A percentile compares a stretch with the other conserved stretches of the same genome.
Evolutionary conservation across 2,888 invertebrate genomes (phyloP).

Genomic region (Epinotia demarniana): DNA sequence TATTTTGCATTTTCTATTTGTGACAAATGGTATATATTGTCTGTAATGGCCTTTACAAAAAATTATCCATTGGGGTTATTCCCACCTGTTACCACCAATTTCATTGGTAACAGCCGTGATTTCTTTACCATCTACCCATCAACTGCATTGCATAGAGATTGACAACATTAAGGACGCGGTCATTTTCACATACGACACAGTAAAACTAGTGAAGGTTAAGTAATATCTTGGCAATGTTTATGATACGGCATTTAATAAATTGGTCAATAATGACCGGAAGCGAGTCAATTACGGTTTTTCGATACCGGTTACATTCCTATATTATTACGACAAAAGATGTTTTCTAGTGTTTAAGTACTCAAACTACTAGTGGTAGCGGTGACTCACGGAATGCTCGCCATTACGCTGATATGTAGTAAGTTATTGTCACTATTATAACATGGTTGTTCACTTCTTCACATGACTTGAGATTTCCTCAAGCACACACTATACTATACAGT

Average conservation of each 20-base stretch:
- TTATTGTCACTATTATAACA: conserved; percentile 37
- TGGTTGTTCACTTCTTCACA: neutral
- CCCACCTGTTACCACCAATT: too few species aligned
- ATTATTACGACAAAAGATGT: neutral
- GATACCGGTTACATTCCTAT: neutral
- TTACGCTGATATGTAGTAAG: conserved; percentile 31
- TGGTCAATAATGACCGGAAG: neutral
- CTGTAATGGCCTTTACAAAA: too few species aligned
- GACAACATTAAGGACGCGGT: neutral
- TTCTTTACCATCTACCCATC: too few species aligned
- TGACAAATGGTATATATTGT: too few species aligned
- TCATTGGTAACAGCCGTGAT: too few species aligned
- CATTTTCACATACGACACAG: conserved; percentile 13
- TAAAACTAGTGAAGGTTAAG: conserved; percentile 7
- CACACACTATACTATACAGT: neutral
- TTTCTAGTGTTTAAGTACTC: conserved; percentile 1
- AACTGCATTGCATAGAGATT: neutral
- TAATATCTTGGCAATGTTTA: conserved; percentile 9
- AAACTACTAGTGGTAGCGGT: neutral
- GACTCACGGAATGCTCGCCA: neutral
- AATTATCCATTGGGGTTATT: too few species aligned
- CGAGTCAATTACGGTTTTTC: neutral
- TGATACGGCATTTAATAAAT: neutral
- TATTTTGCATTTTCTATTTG: too few species aligned
- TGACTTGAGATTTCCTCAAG: neutral